Conservation (phyloP, 2,113 vertebrate genomes). For the Paramisgurnus dabryanus region DNA sequence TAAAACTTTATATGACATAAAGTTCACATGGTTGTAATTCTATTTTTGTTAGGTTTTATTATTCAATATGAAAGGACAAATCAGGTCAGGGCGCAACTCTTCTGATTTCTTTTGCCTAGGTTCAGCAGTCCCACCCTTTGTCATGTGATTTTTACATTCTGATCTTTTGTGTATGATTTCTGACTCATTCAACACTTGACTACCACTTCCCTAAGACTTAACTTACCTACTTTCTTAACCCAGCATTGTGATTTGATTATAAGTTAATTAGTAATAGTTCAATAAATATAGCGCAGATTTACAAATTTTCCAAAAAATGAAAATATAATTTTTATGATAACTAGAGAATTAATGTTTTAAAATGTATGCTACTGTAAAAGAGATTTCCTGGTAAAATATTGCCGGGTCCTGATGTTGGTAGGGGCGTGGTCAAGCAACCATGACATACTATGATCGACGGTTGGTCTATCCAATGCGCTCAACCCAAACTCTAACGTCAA, state of each 20-base stretch:
- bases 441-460: conserved; percentile 9
- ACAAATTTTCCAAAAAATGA: background rate
- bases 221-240: background rate
- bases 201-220: background rate
- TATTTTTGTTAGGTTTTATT: too few relatives aligned
- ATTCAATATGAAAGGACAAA: background rate
- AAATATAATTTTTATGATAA: too few relatives aligned
- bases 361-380: too few relatives aligned
- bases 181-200: background rate
- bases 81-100: background rate
- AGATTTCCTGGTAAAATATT: background rate
- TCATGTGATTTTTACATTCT: conserved; percentile 19
- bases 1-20: too few relatives aligned
- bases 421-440: background rate
- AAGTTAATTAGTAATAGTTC: background rate
- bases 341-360: too few relatives aligned
- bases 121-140: background rate
- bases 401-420: conserved; percentile 35
- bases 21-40: too few relatives aligned
- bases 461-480: conserved; percentile 56
- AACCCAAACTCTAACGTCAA: background rate
- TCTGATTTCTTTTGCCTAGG: background rate
- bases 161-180: background rate
- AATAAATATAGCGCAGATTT: background rate
- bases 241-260: background rate